Base-by-base conservation (phyloP, 30 jellyfish, hydroid and myxozoan species). In the Cassiopea xamachana region DNA sequence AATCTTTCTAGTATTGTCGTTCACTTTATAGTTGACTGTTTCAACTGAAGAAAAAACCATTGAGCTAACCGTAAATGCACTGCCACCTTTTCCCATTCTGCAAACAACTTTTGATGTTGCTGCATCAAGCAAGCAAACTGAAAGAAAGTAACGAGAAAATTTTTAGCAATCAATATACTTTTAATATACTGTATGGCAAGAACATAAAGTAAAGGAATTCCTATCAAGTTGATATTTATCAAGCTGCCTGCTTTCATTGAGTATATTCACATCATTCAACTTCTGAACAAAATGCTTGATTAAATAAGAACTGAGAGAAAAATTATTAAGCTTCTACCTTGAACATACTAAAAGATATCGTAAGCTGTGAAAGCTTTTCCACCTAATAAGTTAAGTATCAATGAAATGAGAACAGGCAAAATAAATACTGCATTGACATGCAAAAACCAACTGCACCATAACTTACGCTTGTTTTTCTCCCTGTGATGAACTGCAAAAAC, bases 401-500 rank as follows among this genome's bases (percentile, higher is more conserved):
- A 27, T 27, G 39, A 27, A 27, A 27, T 27, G 39, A 27, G 39
- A 27, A 27, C 39, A 27, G 39, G 39, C 39, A 27, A 27, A 55
- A 55, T 10, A 55, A 55, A 55, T 3, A 55, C 64, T 55, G 64
- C 64, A 55, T n/a, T n/a, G n/a, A n/a, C n/a, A n/a, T n/a, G n/a
- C n/a, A n/a, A n/a, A n/a, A n/a, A n/a, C n/a, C n/a, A n/a, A n/a
- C n/a, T n/a, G 64, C 64, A 55, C 12, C 74, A 64, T 14, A 2
- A 64, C 19, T 64, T 64, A 94, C 98, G 72, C 39, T 73, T 86
- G 48, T 59, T 78, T 19, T 83, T 90, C 60, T 48, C 89, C 55
- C 72, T 72, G n/a, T 81, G 19, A 14, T 58, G 46, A 80, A 82
- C 50, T 3, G 90, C 87, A 50, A 85, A 82, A 7, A 92, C 93